phyloP scores from a whole-genome alignment of 2,113 vertebrate genomes.

The Nettapus auritus region DNA sequence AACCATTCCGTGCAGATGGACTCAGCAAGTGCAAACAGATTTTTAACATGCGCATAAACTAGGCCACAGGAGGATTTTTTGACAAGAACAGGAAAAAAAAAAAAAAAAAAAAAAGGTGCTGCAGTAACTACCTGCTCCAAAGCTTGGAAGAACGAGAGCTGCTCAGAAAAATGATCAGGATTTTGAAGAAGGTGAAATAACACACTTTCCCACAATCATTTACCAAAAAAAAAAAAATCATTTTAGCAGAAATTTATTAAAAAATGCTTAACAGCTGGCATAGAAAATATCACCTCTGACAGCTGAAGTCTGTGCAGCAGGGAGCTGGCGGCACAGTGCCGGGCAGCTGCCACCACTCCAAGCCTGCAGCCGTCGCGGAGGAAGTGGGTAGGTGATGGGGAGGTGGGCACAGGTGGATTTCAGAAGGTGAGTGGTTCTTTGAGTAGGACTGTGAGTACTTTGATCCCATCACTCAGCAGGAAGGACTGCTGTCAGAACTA shows the following conservation, averaged over 20 bases:
- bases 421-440: background rate
- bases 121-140: background rate
- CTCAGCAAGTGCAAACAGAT: conserved; percentile 42
- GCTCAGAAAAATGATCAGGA: background rate
- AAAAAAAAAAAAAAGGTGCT: background rate
- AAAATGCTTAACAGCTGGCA: background rate
- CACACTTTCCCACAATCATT: background rate
- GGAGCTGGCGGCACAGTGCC: rapidly evolving
- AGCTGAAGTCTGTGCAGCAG: background rate
- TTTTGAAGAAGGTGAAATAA: background rate
- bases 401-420: background rate
- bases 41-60: background rate
- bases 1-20: conserved; percentile 2
- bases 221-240: background rate
- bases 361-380: background rate
- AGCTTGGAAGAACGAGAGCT: background rate
- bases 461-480: rapidly evolving
- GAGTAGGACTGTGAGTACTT: background rate
- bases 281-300: background rate
- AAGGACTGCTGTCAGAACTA: background rate
- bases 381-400: background rate
- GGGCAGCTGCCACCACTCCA: rapidly evolving
- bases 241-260: background rate
- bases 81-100: background rate
- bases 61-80: conserved; percentile 23